phyloP scores from a whole-genome alignment of 1,140 invertebrate species.

The honey bee (Apis mellifera) region DNA sequence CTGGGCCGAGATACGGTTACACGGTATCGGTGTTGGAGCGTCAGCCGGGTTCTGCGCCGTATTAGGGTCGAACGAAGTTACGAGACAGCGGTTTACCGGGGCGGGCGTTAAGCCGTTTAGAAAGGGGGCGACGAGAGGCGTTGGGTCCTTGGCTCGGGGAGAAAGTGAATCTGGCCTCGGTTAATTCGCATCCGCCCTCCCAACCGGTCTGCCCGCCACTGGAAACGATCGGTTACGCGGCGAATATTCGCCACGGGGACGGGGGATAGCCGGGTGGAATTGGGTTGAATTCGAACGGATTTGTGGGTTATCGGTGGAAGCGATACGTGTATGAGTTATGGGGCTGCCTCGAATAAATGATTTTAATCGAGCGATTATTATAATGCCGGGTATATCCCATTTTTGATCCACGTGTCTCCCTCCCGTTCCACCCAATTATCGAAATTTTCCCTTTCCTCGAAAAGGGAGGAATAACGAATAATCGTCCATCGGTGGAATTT shows the following conservation, averaged over 20 bases:
- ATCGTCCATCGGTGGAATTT: no score
- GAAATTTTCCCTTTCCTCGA: no score
- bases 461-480: no score
- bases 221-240: background rate
- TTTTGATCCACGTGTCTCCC: no score
- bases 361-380: background rate
- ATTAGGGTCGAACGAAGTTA: constrained; percentile 68
- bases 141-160: constrained; percentile 6
- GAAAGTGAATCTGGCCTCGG: constrained; percentile 46
- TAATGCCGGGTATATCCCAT: no score
- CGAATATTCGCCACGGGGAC: no score
- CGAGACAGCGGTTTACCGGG: constrained; percentile 62
- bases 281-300: constrained; percentile 4
- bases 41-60: constrained; percentile 25
- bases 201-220: background rate
- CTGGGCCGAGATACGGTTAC: no score
- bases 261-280: background rate
- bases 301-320: constrained; percentile 2
- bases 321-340: background rate
- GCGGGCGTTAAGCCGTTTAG: constrained; percentile 10
- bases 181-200: constrained; percentile 1
- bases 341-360: background rate
- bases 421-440: no score
- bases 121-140: constrained; percentile 24
- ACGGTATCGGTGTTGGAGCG: no score